A percentile compares a stretch with the other conserved stretches of the same genome.
These are phyloP conservation scores for Alfaro cultratus DNA, from an alignment of 2,797 vertebrate species.

Conservation along the genomic window DNA sequence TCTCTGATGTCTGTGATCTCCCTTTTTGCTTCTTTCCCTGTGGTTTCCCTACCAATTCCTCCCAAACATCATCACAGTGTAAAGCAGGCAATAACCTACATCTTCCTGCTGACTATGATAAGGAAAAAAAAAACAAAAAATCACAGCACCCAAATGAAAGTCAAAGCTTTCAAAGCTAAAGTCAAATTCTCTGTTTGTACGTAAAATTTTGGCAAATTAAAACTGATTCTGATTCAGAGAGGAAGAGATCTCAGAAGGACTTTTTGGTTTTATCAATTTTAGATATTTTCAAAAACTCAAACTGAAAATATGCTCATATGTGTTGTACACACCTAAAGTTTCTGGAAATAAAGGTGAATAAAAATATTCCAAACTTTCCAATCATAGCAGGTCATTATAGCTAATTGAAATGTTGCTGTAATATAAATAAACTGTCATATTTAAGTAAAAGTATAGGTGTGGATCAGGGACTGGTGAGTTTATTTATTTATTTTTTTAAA, in stretches of 20 bases:
- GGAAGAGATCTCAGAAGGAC: not conserved
- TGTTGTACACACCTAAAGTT: not conserved
- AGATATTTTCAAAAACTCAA: not conserved
- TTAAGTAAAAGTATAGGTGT: not conserved
- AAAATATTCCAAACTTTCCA: not conserved
- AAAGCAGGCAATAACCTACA: not conserved
- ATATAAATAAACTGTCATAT: not conserved
- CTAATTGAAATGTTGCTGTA: too few species aligned
- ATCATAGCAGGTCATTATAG: not conserved
- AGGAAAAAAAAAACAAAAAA: not conserved
- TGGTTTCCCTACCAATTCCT: too few species aligned
- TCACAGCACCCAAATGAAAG: not conserved
- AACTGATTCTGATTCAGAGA: not conserved
- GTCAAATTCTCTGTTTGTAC: not conserved
- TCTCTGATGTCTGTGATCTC: conserved; percentile 1
- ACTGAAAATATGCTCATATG: not conserved
- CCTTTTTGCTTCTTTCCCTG: not conserved
- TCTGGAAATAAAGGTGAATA: not conserved
- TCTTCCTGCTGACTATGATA: not conserved
- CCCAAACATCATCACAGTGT: not conserved
- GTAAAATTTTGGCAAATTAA: not conserved
- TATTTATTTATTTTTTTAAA: too few species aligned
- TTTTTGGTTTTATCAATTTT: not conserved
- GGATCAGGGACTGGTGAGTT: not conserved
- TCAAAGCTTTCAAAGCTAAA: too few species aligned